Base-by-base conservation (phyloP, 2,888 invertebrate genomes). In the Corbicula japonica region DNA sequence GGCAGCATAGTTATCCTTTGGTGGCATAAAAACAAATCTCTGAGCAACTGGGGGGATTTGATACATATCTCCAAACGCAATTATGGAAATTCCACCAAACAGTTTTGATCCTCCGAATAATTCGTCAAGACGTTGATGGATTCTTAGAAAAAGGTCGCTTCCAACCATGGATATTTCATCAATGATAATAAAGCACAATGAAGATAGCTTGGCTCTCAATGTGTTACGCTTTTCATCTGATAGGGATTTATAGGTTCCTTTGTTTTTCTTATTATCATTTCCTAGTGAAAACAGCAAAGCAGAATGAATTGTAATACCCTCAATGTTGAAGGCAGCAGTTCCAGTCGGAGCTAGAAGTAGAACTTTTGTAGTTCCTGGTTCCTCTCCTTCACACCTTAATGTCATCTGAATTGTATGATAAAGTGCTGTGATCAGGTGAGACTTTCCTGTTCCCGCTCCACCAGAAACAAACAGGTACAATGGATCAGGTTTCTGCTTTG, bases 161-260 rank as follows among this genome's bases (percentile, higher is more conserved):
- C 76, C 32, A 15, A 77, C 68, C 72, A 77, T 72, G 32, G 72
- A 77, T 30, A 77, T 73, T 38, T 77, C 77, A 72, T 77, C 72
- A 60, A 77, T 68, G 26, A 76, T 56, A 2, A 76, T 15, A 6
- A 61, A 21, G 12, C 21, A n/a, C 8, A 75, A n/a, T 15, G 54
- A 23, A n/a, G 30, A 28, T 5, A 52, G 41, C 30, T 75, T 30
- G 15, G 41, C 46, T 54, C 69, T 10, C 34, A 76, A 41, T 12
- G 18, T 32, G 23, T 68, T 66, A 26, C 60, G 48, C 3, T 23
- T 77, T 15, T 15, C 38, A 54, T 72, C 54, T 44, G 60, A 72
- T 18, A 68, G 68, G 18, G 38, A 41, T 10, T 1, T 23, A 48
- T 72, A 77, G 15, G 46, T 73, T 6, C 63, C 54, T 21, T 34